Conservation (phyloP, 2,797 vertebrate genomes). For the Mus spretus region DNA sequence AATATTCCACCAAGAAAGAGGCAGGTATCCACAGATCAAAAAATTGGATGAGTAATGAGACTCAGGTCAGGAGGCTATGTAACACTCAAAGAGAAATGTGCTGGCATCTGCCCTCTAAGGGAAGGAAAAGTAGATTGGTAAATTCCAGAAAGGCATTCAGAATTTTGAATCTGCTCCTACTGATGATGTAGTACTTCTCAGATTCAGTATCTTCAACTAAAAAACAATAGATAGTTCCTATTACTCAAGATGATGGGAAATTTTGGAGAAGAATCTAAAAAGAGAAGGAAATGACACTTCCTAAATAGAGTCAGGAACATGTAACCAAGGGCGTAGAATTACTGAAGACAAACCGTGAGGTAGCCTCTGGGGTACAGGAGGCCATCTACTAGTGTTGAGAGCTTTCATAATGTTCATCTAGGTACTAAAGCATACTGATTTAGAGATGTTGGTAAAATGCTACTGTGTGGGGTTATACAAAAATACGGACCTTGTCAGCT, state of each 20-base stretch:
- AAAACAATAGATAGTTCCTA: slow-evolving; percentile 8
- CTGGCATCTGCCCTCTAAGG: not conserved
- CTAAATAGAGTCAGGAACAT: not conserved
- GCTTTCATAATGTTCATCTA: not conserved
- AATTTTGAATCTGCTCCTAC: slow-evolving; percentile 43
- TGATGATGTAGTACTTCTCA: slow-evolving; percentile 2
- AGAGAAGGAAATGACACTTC: slow-evolving; percentile 1
- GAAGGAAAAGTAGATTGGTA: slow-evolving; percentile 26
- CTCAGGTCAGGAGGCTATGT: not conserved
- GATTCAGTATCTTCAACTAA: slow-evolving; percentile 30
- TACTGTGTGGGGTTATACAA: not conserved
- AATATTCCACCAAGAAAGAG: slow-evolving; percentile 33
- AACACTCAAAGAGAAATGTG: not conserved
- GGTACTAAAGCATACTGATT: not conserved
- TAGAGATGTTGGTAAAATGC: not conserved
- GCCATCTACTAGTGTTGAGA: not conserved
- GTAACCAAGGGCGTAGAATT: not conserved
- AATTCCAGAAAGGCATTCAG: slow-evolving; percentile 50
- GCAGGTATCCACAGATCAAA: not conserved
- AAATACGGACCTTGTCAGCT: not conserved
- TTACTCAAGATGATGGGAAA: not conserved
- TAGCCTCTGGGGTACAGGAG: not conserved
- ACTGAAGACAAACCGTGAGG: slow-evolving; percentile 51
- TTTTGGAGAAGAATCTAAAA: not conserved
- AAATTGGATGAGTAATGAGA: not conserved